Evolutionary conservation across 2,113 vertebrate genomes (phyloP), one percentile per base, ranked within the genome.

Genomic region (Eurystomus gularis): DNA sequence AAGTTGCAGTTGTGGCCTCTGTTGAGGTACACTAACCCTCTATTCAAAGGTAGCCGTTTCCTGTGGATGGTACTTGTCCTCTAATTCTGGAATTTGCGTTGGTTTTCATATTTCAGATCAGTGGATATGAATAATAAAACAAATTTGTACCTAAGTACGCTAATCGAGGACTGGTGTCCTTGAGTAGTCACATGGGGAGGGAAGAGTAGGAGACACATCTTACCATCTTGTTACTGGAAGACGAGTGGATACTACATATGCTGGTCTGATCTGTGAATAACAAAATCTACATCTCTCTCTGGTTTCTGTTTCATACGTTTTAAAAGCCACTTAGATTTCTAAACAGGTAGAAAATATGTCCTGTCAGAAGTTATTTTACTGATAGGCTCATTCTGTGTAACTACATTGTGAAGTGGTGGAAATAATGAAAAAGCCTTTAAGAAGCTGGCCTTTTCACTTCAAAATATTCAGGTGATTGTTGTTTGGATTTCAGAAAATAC

Each of bases 361-460:
- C 39, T 64, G 16, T 66, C 39, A 79, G 55, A 91, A 82, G 11
- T 8, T 87, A 23, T 76, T 91, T 96, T 62, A 46, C 31, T 42
- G 26, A 6, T 60, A 58, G 2, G 0, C 48, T 93, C 13, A 2
- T 61, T 87, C 54, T 60, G 2, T 61, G 6, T 72, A 87, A 60
- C 10, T 69, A 10, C 18, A 13, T 76, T 52, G 61, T 33, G 11
- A 40, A 68, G 29, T 3, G 4, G n/a, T 0, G 0, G 48, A 78
- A 93, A 84, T 55, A 18, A 52, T 64, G 25, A 65, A 82, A 89
- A 90, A n/a, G 3, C 9, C 35, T 49, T n/a, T 55, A 48, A 68
- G 64, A 86, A 95, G 52, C 25, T 65, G 29, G 5, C 7, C 3
- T 91, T 94, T 93, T 86, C 12, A 25, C 16, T 58, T 89, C 17